Base-by-base conservation (phyloP, 2,113 vertebrate species). In the Oryzias celebensis region DNA sequence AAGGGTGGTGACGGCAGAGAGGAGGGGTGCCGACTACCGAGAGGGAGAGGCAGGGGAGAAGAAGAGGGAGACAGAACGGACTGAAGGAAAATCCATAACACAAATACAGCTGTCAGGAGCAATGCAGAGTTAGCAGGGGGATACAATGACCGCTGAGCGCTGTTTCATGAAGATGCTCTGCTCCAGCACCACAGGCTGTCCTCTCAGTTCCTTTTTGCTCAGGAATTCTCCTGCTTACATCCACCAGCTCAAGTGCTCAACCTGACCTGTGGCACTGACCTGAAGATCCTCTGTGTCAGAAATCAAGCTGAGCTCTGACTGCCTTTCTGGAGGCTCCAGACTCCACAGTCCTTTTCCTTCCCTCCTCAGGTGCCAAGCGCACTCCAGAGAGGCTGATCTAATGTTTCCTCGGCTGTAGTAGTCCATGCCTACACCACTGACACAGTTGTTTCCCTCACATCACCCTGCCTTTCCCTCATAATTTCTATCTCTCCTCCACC, bases 21-120 rank as follows among this genome's bases (percentile, higher is more conserved):
- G 62, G 51, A 76, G 73, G 77, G 78, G 71, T 82, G 83, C 59
- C 56, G 63, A 84, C 83, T 78, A 73, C 82, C 70, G 85, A 75
- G 76, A 75, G 73, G 68, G 73, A 52, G 73, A 80, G 68, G 80
- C 55, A 62, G 52, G 55, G 53, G 52, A 57, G 52, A 70, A 59
- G 79, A 62, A 74, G 80, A 62, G 79, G 74, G 78, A 86, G 75
- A 81, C 65, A 56, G 82, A 80, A 76, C 46, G 2, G 81, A 84
- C 68, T 92, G 89, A 92, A 90, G 89, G 91, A 91, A 92, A 92
- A 93, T 92, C 92, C 87, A 93, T 92, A 92, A 90, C 92, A 90
- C 88, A 91, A 92, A 92, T 90, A 91, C 89, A 92, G 90, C 91
- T 92, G 91, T 91, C 92, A 91, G 82, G 60, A 71, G 68, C 75